Conservation (phyloP, 64 coral and sea anemone genomes). For the Pocillopora verrucosa region DNA sequence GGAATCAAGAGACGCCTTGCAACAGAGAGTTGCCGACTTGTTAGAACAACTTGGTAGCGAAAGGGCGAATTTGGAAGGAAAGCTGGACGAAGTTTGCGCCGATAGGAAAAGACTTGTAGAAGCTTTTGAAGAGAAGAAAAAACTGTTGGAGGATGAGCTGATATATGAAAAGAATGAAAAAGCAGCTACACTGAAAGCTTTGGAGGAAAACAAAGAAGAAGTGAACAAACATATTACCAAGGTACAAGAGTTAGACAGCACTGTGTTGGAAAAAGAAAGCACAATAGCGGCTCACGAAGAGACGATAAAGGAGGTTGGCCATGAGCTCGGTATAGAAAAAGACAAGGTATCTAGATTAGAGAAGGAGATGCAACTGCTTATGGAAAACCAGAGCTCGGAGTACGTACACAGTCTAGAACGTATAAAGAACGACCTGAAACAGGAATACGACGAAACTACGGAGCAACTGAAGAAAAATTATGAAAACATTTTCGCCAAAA, state of each 20-base stretch:
- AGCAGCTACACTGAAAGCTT: constrained; percentile 22
- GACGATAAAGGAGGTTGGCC: constrained; percentile 34
- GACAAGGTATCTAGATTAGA: constrained; percentile 51
- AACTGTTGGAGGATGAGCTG: constrained; percentile 46
- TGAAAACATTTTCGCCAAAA: constrained; percentile 76
- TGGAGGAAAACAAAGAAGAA: constrained; percentile 48
- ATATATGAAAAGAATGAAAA: constrained; percentile 26
- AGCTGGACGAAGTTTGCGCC: constrained; percentile 39
- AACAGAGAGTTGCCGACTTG: constrained; percentile 13
- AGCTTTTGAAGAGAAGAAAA: constrained; percentile 41
- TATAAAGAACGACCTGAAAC: constrained; percentile 65
- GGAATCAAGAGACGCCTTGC: constrained; percentile 1
- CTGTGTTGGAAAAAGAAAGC: constrained; percentile 54
- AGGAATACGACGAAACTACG: constrained; percentile 83
- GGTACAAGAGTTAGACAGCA: constrained; percentile 45
- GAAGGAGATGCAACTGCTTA: constrained; percentile 60
- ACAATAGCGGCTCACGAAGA: constrained; percentile 39
- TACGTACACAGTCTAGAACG: constrained; percentile 68
- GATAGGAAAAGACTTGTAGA: constrained; percentile 48
- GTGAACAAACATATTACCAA: constrained; percentile 44
- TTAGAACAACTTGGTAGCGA: constrained; percentile 43
- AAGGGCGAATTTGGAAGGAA: constrained; percentile 32
- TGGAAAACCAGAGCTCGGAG: constrained; percentile 62
- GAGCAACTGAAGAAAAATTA: constrained; percentile 77
- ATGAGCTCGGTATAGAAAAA: constrained; percentile 57